phyloP scores from a whole-genome alignment of 1,140 invertebrate genomes.

The Eubasilissa regina region DNA sequence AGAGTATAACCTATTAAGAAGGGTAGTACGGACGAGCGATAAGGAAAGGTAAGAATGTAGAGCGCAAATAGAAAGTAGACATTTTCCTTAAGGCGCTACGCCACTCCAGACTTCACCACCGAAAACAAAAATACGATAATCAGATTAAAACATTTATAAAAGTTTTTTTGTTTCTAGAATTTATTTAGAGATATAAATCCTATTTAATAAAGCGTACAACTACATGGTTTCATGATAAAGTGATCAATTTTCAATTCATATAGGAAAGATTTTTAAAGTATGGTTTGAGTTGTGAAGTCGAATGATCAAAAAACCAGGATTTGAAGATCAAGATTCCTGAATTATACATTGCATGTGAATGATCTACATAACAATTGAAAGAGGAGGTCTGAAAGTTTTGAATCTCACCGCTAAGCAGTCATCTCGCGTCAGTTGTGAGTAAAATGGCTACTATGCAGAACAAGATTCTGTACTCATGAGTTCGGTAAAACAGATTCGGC shows the following conservation, averaged over 20 bases:
- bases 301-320: neutral
- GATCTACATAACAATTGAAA: too few relatives aligned
- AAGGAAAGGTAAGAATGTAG: slow-evolving; percentile 13
- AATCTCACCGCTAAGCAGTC: too few relatives aligned
- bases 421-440: too few relatives aligned
- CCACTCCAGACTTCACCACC: neutral
- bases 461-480: too few relatives aligned
- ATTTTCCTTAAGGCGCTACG: neutral
- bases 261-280: too few relatives aligned
- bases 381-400: too few relatives aligned
- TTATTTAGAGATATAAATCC: neutral
- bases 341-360: too few relatives aligned
- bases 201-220: neutral
- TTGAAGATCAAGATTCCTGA: too few relatives aligned
- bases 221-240: neutral
- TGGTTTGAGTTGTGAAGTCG: neutral
- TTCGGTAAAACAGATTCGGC: too few relatives aligned
- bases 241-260: neutral
- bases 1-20: slow-evolving; percentile 26
- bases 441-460: too few relatives aligned
- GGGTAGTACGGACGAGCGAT: neutral
- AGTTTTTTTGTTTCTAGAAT: too few relatives aligned
- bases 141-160: too few relatives aligned
- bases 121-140: neutral
- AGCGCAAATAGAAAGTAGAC: slow-evolving; percentile 22